Conservation (phyloP, 2,888 invertebrate genomes). For the Chalcis sispes region DNA sequence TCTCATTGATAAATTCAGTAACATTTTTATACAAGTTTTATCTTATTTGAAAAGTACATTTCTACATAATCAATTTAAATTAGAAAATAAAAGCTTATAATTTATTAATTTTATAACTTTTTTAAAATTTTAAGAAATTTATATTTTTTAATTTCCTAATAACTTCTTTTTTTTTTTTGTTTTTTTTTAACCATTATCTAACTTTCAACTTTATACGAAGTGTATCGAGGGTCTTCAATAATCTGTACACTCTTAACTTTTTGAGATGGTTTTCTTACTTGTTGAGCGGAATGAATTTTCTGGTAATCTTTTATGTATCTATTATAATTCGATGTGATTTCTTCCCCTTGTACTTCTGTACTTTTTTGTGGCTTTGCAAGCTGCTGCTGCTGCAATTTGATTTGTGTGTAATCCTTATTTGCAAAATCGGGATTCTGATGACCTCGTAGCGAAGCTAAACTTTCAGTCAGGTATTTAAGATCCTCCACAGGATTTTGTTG, state of each 20-base stretch:
- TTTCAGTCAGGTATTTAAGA: conserved; percentile 67
- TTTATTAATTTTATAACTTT: too few species aligned
- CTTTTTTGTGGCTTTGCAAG: background rate
- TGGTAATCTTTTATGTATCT: conserved; percentile 41
- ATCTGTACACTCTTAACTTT: conserved; percentile 73
- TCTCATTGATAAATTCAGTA: too few species aligned
- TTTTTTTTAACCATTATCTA: conserved; percentile 46
- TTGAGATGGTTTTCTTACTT: conserved; percentile 61
- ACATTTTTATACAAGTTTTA: too few species aligned
- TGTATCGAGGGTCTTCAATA: conserved; percentile 66
- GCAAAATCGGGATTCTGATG: conserved; percentile 43
- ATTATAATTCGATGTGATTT: conserved; percentile 21
- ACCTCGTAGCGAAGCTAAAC: conserved; percentile 49
- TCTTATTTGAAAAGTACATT: too few species aligned
- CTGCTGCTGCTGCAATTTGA: background rate
- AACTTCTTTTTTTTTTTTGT: background rate
- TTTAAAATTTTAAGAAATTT: too few species aligned
- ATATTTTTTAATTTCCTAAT: too few species aligned
- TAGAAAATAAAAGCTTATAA: too few species aligned
- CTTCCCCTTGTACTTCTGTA: conserved; percentile 10
- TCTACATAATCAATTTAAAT: too few species aligned
- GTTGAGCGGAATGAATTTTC: conserved; percentile 13
- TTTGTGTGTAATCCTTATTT: background rate
- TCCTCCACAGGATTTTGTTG: conserved; percentile 65
- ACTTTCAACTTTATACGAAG: conserved; percentile 62